These are phyloP conservation scores for Timandra comae DNA, from an alignment of 2,888 invertebrate genomes.

Conservation along the genomic window DNA sequence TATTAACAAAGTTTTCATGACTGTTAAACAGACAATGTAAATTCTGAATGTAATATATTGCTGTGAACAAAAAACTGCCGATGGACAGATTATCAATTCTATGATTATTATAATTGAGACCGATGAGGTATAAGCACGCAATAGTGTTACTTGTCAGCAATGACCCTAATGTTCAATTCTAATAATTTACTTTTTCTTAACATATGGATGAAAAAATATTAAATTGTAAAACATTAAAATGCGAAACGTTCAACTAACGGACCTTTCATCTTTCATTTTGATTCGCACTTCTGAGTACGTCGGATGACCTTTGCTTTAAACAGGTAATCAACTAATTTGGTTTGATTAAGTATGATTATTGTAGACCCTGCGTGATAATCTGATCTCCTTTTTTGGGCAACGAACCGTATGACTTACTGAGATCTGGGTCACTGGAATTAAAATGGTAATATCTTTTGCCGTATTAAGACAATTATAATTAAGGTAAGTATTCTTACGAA, in stretches of 20 bases:
- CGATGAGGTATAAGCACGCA: constrained; percentile 40
- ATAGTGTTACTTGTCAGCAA: constrained; percentile 20
- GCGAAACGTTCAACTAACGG: constrained; percentile 17
- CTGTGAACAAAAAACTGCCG: constrained; percentile 40
- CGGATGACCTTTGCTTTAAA: constrained; percentile 34
- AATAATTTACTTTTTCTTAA: constrained; percentile 14
- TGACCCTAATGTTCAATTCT: constrained; percentile 24
- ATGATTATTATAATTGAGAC: constrained; percentile 44
- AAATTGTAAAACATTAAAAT: constrained; percentile 20
- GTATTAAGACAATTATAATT: no score
- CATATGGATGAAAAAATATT: constrained; percentile 10
- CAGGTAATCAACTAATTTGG: constrained; percentile 24
- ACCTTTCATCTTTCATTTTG: constrained; percentile 19
- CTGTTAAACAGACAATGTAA: constrained; percentile 30
- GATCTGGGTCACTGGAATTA: constrained; percentile 29
- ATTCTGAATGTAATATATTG: constrained; percentile 38
- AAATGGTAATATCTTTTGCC: constrained; percentile 24
- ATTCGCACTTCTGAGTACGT: constrained; percentile 26
- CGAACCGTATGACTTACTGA: constrained; percentile 22
- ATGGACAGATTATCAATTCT: constrained; percentile 52
- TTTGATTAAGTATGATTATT: constrained; percentile 24
- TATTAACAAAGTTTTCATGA: constrained; percentile 28
- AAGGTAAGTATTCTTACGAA: no score
- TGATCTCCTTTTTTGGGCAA: constrained; percentile 25
- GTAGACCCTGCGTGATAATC: constrained; percentile 27